Base-by-base conservation (phyloP, 64 coral and sea anemone genomes). In the Cladopsammia gracilis region DNA sequence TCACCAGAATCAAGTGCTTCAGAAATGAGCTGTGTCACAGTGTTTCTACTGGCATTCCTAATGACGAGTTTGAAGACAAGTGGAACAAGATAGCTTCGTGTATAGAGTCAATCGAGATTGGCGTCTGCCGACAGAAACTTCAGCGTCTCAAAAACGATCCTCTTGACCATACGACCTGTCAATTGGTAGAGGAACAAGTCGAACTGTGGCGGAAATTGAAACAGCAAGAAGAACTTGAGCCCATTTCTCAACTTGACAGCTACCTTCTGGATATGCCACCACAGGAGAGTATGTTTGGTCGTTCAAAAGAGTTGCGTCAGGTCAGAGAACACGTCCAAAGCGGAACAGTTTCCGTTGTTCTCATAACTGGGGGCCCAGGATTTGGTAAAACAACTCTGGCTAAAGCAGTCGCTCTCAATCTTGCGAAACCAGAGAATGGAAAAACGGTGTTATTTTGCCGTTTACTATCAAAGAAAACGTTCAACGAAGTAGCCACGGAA, bases 361-460 rank as follows among this genome's bases (percentile, higher is more conserved):
- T 93, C 7, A 25, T 93, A 45, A 87, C 83, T 51, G 91, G 91
- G 10, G 91, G 59, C 10, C 91, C 91, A 45, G 91, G 91, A 57
- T 93, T 61, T 89, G 88, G 93, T 22, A 90, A 95, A 75, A 90
- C 93, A 15, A 60, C 93, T 60, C 79, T 86, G 74, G 87, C 88
- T 0, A 86, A 58, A 23, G 16, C 51, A 58, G 62, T 78, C 59
- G 93, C 87, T 52, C 69, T 90, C 46, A 11, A 65, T n/a, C 15
- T 95, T 43, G 57, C 52, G 1, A 62, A 81, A 34, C 3, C 15
- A 76, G 62, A 70, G 19, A n/a, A 75, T 23, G 46, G 66, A 34
- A 89, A 3, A 20, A 82, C 57, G 65, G 59, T 82, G 48, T 60
- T 68, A 23, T 95, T 95, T 77, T 66, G 70, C 53, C 85, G 47